Evolutionary conservation across 1,140 invertebrate species (phyloP).

Genomic region (Nymphalis io): DNA sequence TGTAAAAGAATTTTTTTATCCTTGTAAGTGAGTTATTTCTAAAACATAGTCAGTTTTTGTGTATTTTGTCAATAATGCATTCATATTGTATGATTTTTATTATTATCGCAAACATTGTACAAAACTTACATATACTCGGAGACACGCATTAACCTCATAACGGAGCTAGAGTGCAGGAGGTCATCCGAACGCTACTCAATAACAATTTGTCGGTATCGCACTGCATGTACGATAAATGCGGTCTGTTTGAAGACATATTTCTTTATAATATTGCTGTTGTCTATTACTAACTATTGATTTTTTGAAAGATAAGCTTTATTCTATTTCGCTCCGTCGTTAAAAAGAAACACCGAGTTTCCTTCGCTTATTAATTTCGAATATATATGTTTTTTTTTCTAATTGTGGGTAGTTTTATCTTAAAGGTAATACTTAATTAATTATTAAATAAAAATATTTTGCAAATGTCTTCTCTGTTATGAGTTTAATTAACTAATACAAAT

Average conservation of each 20-base stretch:
- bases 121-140: conserved; percentile 16
- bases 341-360: no score
- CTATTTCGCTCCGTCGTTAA: not conserved
- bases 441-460: no score
- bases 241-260: conserved; percentile 27
- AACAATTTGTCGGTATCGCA: conserved; percentile 41
- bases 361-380: no score
- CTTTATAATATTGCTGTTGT: not conserved
- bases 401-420: no score
- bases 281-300: not conserved
- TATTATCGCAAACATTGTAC: conserved; percentile 10
- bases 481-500: no score
- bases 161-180: conserved; percentile 22
- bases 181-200: conserved; percentile 32
- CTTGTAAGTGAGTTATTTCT: no score
- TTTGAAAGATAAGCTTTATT: not conserved
- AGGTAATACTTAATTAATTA: no score
- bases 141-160: conserved; percentile 25
- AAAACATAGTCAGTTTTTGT: no score
- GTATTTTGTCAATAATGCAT: no score
- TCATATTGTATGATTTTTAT: not conserved
- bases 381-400: no score
- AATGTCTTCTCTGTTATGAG: no score
- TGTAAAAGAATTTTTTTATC: no score
- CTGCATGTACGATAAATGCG: conserved; percentile 25